Conservation (phyloP, 2,888 invertebrate genomes). For the Eupithecia insigniata region DNA sequence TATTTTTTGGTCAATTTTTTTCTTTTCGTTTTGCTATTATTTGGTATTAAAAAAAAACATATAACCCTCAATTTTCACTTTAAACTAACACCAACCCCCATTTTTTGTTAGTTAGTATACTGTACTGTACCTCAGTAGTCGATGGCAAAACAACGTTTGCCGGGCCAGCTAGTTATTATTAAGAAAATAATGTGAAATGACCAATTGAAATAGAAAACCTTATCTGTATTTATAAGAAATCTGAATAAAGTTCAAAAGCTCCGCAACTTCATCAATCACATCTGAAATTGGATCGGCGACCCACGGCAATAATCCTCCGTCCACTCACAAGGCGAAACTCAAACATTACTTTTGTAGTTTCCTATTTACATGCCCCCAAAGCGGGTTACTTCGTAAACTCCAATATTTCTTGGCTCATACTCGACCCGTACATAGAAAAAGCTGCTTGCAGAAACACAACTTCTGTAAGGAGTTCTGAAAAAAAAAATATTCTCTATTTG, state of each 20-base stretch:
- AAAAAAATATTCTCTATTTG: neutral
- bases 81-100: no score
- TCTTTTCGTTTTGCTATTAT: no score
- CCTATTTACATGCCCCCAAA: constrained; percentile 82
- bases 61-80: no score
- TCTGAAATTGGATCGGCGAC: constrained; percentile 66
- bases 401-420: constrained; percentile 79
- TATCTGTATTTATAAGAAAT: constrained; percentile 13
- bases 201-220: constrained; percentile 14
- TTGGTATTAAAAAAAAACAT: no score
- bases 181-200: neutral
- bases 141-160: no score
- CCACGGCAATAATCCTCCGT: constrained; percentile 69
- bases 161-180: no score
- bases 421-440: constrained; percentile 47
- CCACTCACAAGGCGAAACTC: constrained; percentile 74
- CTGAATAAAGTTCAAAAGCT: constrained; percentile 23
- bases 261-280: constrained; percentile 52
- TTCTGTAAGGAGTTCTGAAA: neutral
- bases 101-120: no score
- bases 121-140: no score
- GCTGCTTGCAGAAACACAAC: constrained; percentile 32
- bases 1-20: no score
- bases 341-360: constrained; percentile 81
- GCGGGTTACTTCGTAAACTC: constrained; percentile 80